A percentile compares a stretch with the other conserved stretches of the same genome.
Conservation (phyloP, 2,797 vertebrate species). For the Enteromius trimaculatus region DNA sequence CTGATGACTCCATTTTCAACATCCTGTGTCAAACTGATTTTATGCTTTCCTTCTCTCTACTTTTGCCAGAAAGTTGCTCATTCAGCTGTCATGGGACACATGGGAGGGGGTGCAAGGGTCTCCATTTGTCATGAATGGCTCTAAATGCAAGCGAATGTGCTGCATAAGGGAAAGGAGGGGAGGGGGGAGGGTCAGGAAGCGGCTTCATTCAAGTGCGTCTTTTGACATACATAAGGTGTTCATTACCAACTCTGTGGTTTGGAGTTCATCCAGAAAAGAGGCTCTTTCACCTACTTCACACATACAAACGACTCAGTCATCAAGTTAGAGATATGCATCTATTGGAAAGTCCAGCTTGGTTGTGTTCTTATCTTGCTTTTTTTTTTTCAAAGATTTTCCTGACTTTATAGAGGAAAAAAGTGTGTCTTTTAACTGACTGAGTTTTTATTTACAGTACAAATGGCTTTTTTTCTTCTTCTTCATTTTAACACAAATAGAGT, state of each 20-base stretch:
- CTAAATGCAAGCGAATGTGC: conserved; percentile 17
- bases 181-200: conserved; percentile 3
- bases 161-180: background rate
- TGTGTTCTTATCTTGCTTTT: background rate
- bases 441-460: background rate
- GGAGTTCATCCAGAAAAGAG: conserved; percentile 14
- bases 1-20: conserved; percentile 22
- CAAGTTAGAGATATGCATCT: conserved; percentile 1
- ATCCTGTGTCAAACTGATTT: conserved; percentile 2
- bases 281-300: conserved; percentile 8
- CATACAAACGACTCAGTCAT: conserved; percentile 32
- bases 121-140: conserved; percentile 34
- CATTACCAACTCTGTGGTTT: conserved; percentile 28
- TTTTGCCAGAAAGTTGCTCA: conserved; percentile 28
- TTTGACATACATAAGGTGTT: conserved; percentile 44
- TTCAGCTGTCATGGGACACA: conserved; percentile 31
- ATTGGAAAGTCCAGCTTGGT: background rate
- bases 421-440: background rate
- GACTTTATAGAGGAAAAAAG: background rate
- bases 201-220: conserved; percentile 5
- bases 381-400: background rate
- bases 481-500: too few species aligned
- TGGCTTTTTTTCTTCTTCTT: too few species aligned
- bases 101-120: background rate
- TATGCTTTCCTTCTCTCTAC: background rate